Evolutionary conservation across 2,797 vertebrate species (phyloP).

Genomic region (Phylloscopus collybita): DNA sequence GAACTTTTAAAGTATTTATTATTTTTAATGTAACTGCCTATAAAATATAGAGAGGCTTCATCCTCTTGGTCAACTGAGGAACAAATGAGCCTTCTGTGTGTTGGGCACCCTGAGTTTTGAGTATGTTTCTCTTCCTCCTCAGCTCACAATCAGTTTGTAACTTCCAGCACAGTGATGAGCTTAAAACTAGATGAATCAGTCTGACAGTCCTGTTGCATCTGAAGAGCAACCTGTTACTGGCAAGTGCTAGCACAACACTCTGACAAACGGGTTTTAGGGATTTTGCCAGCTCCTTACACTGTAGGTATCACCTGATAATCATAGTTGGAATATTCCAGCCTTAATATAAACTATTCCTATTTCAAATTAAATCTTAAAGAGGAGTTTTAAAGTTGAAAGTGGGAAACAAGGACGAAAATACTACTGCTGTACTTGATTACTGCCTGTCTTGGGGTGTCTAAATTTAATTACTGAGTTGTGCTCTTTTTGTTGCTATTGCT

Average conservation of each 20-base stretch:
- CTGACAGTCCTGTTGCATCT: background rate
- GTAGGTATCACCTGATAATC: background rate
- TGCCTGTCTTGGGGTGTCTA: background rate
- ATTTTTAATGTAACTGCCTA: background rate
- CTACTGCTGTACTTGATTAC: background rate
- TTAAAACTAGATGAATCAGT: background rate
- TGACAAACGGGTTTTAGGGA: background rate
- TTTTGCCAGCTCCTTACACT: background rate
- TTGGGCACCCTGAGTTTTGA: background rate
- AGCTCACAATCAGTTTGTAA: background rate
- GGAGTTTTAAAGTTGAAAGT: background rate
- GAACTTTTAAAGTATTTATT: background rate
- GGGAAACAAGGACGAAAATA: background rate
- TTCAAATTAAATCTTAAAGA: background rate
- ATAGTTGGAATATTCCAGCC: background rate
- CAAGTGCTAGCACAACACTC: background rate
- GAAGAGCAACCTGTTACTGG: background rate
- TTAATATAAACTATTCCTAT: background rate
- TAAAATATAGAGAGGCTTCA: background rate
- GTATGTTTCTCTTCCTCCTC: background rate
- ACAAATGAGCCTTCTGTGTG: background rate
- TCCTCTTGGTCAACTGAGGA: background rate
- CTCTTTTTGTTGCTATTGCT: background rate
- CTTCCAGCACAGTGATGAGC: background rate
- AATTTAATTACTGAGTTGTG: background rate